Evolutionary conservation across 2,797 vertebrate species (phyloP).

Genomic region (Myotis daubentonii): DNA sequence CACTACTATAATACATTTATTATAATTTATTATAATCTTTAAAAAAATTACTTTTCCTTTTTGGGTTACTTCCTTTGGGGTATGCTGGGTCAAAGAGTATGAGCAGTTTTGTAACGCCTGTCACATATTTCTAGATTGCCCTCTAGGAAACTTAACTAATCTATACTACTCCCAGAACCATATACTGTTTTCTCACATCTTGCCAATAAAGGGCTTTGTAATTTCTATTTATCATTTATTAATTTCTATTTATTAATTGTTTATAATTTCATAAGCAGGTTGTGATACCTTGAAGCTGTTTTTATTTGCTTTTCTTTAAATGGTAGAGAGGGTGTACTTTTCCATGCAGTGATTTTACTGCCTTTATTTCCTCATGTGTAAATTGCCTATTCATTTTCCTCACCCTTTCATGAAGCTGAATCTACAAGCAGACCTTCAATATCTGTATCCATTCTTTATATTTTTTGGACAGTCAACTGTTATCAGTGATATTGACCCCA

Average conservation of each 20-base stretch:
- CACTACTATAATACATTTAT: not conserved
- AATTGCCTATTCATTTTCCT: conserved; percentile 49
- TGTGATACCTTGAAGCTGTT: conserved; percentile 16
- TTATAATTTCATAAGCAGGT: conserved; percentile 44
- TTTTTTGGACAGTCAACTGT: conserved; percentile 36
- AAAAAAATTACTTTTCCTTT: conserved; percentile 18
- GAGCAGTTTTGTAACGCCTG: conserved; percentile 44
- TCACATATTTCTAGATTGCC: conserved; percentile 44
- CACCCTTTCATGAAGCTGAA: conserved; percentile 29
- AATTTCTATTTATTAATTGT: not conserved
- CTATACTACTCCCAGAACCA: conserved; percentile 2
- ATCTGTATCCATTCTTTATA: conserved; percentile 41
- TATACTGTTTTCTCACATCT: not conserved
- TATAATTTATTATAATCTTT: conserved; percentile 1
- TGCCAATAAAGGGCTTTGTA: conserved; percentile 45
- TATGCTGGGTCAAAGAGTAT: not conserved
- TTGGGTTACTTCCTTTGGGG: conserved; percentile 8
- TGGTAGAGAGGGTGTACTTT: conserved; percentile 14
- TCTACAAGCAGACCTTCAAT: conserved; percentile 23
- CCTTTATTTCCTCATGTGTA: conserved; percentile 40
- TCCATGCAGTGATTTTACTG: conserved; percentile 53
- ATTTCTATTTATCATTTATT: conserved; percentile 50
- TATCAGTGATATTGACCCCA: conserved; percentile 48
- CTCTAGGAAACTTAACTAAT: conserved; percentile 36
- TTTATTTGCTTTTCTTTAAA: conserved; percentile 52